Percentiles rank a stretch among this genome's conserved stretches.
Evolutionary conservation across 2,797 vertebrate species (phyloP).

Genomic region (Artibeus jamaicensis): DNA sequence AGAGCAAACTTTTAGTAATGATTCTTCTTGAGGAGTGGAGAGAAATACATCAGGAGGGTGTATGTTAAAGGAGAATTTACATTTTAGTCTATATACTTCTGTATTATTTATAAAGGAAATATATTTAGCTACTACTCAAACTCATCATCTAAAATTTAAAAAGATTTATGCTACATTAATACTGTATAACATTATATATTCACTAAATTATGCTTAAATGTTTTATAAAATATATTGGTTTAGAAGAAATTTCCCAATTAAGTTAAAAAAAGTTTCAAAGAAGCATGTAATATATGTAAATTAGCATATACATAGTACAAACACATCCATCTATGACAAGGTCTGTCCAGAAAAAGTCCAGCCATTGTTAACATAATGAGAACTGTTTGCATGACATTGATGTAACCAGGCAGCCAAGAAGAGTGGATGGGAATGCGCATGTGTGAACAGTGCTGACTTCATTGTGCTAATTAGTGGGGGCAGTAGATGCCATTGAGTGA

Average conservation of each 20-base stretch:
- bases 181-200: not conserved
- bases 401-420: too few relatives aligned
- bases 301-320: not conserved
- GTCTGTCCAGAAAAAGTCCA: too few relatives aligned
- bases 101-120: not conserved
- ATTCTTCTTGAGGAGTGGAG: not conserved
- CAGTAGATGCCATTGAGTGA: too few relatives aligned
- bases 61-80: not conserved
- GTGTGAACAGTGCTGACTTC: too few relatives aligned
- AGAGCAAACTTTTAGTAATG: not conserved
- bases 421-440: too few relatives aligned
- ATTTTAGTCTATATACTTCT: not conserved
- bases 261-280: slow-evolving; percentile 3
- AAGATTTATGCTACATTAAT: not conserved
- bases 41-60: not conserved
- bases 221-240: not conserved
- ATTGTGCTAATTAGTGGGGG: too few relatives aligned
- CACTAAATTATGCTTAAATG: slow-evolving; percentile 10
- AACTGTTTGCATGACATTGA: too few relatives aligned
- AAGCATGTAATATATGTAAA: not conserved
- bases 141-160: not conserved
- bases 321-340: not conserved
- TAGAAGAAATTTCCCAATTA: not conserved
- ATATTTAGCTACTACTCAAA: not conserved
- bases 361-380: too few relatives aligned